These are phyloP conservation scores for Amphiura filiformis DNA, from an alignment of 35 echinoderm and acorn worm genomes.

Conservation along the genomic window DNA sequence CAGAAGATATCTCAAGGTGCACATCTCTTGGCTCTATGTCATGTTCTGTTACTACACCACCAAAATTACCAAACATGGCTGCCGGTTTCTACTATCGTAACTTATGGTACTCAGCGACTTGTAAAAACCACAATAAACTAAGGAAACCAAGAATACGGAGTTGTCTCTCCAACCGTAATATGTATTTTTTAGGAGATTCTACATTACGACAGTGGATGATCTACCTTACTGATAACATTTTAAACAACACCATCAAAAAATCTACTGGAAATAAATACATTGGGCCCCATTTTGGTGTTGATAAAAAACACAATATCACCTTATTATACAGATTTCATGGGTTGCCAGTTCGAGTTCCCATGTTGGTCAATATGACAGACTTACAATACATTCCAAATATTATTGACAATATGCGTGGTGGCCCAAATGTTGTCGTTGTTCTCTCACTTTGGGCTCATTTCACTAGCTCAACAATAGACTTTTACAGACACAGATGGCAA, in stretches of 20 bases:
- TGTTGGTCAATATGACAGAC: constrained; percentile 11
- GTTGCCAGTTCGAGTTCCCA: constrained; percentile 14
- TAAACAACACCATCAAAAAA: constrained; percentile 5
- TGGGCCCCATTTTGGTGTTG: constrained; percentile 14
- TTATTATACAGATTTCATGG: constrained; percentile 23
- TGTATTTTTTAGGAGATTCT: constrained; percentile 39
- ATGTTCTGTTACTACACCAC: constrained; percentile 8
- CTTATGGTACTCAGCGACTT: constrained; percentile 22
- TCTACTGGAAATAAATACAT: background rate
- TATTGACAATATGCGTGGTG: constrained; percentile 23
- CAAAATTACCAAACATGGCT: background rate
- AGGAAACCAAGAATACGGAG: background rate
- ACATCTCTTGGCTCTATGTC: background rate
- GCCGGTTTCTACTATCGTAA: constrained; percentile 27
- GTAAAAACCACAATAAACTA: background rate
- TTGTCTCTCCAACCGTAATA: background rate
- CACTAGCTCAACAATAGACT: constrained; percentile 16
- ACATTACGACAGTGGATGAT: constrained; percentile 39
- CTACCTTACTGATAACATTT: constrained; percentile 6
- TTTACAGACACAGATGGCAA: constrained; percentile 16
- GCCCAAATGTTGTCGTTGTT: constrained; percentile 21
- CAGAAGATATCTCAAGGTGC: constrained; percentile 3
- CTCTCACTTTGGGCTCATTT: constrained; percentile 53
- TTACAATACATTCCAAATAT: constrained; percentile 20
- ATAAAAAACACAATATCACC: background rate